These are phyloP conservation scores for Drepana arcuata DNA, from an alignment of 1,140 invertebrate genomes.

Conservation along the genomic window DNA sequence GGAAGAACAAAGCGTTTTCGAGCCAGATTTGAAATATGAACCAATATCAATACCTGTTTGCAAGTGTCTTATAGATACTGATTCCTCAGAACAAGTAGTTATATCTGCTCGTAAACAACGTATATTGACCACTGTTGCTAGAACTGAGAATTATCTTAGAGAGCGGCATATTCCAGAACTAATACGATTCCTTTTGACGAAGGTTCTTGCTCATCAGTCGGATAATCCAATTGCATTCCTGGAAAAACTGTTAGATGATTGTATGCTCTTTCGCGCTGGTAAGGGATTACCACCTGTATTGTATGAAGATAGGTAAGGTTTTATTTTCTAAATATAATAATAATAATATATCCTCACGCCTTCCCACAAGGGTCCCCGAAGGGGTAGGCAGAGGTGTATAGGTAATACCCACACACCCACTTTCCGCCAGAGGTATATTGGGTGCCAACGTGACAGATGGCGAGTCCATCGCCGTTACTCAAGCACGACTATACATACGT, in stretches of 20 bases:
- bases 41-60: constrained; percentile 22
- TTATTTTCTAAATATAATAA: too few relatives aligned
- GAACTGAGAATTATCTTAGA: constrained; percentile 47
- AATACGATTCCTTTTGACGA: constrained; percentile 43
- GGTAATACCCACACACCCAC: too few relatives aligned
- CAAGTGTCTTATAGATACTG: constrained; percentile 28
- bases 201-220: constrained; percentile 33
- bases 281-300: constrained; percentile 39
- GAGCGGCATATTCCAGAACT: constrained; percentile 50
- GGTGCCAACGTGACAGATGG: too few relatives aligned
- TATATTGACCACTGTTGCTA: constrained; percentile 36
- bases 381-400: too few relatives aligned
- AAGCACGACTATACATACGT: too few relatives aligned
- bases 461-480: too few relatives aligned
- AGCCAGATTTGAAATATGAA: constrained; percentile 7
- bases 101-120: constrained; percentile 34
- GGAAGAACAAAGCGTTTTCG: constrained; percentile 19
- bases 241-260: constrained; percentile 46
- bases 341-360: too few relatives aligned
- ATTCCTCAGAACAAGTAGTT: constrained; percentile 17
- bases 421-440: too few relatives aligned
- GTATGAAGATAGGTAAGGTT: constrained; percentile 41
- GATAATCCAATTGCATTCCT: constrained; percentile 36
- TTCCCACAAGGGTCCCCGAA: too few relatives aligned
- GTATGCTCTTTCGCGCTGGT: constrained; percentile 52